Evolutionary conservation across 2,888 invertebrate species (phyloP), one percentile per base, ranked within the genome.

Genomic region (Fragum sueziense): DNA sequence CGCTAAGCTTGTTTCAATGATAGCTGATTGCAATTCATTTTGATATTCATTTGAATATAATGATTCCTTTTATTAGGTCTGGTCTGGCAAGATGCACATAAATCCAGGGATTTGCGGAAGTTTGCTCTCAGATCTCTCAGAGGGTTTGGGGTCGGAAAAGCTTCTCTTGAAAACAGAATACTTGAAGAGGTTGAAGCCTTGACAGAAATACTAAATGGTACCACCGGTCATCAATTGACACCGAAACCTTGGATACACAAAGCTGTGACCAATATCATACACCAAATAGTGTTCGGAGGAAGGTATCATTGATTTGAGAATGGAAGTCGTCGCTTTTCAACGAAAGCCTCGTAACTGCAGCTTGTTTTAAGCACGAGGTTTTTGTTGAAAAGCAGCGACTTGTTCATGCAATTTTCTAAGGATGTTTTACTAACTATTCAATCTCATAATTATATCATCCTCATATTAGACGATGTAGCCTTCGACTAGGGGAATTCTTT

Each of bases 111-210:
- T 3, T 25, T 83, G 20, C 57, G 85, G 11, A 79, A 79, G 3
- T 82, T 87, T 37, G 71, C 82, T 0, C 33, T 82, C 1, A 73
- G 75, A 37, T 74, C 80, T 0, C 76, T 87, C 72, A 52, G 85
- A n/a, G 85, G 84, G 31, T 85, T 87, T 31, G 87, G 87, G 2
- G 76, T 87, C 11, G 87, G 86, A 20, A 85, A 85, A 59, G 69
- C 65, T 7, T 76, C 80, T 2, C 34, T 85, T 0, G 86, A 86
- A 27, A 78, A 85, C 7, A 79, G 76, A 7, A 78, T 85, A 25
- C 74, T 76, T 9, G 72, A 70, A 0, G 86, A 87, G 72, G 74
- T 82, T 14, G 47, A 57, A 3, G 73, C 73, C 6, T 29, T 87
- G 6, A 59, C 59, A 0, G 65, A 37, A 6, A 72, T 74, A 6